These are phyloP conservation scores for Brienomyrus longianalis DNA, from an alignment of 2,113 vertebrate species.

Conservation along the genomic window DNA sequence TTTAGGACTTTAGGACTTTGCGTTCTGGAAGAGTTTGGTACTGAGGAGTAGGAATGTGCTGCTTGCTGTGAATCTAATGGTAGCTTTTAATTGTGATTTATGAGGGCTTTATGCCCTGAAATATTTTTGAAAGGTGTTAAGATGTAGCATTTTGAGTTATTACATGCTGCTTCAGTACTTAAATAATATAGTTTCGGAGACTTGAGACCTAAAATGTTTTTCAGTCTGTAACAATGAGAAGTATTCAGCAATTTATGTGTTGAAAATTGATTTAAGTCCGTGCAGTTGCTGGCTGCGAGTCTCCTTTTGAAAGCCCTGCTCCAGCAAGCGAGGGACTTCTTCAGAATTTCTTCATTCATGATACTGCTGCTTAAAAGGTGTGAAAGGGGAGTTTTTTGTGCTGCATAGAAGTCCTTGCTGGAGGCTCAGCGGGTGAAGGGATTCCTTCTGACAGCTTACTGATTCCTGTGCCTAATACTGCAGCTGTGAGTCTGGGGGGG, in stretches of 20 bases:
- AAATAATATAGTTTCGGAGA: background rate
- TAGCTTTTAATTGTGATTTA: slow-evolving; percentile 2
- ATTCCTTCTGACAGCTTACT: slow-evolving; percentile 3
- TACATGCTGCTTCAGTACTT: background rate
- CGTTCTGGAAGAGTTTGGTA: background rate
- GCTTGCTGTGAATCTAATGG: background rate
- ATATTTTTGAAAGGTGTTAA: background rate
- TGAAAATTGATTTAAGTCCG: background rate
- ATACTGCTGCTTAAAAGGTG: background rate
- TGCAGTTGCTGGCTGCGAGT: background rate
- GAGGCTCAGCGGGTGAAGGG: background rate
- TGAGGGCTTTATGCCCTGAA: background rate
- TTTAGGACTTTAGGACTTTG: background rate
- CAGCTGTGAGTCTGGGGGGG: background rate
- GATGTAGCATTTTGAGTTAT: background rate
- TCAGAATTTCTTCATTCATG: slow-evolving; percentile 1
- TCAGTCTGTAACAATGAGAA: background rate
- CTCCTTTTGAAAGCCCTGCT: background rate
- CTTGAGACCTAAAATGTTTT: background rate
- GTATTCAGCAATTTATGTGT: background rate
- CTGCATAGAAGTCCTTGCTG: background rate
- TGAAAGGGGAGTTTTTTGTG: background rate
- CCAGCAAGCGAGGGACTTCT: background rate
- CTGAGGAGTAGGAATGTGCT: background rate
- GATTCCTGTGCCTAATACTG: background rate